These are phyloP conservation scores for Threskiornis aethiopicus DNA, from an alignment of 2,797 vertebrate genomes.

Conservation along the genomic window DNA sequence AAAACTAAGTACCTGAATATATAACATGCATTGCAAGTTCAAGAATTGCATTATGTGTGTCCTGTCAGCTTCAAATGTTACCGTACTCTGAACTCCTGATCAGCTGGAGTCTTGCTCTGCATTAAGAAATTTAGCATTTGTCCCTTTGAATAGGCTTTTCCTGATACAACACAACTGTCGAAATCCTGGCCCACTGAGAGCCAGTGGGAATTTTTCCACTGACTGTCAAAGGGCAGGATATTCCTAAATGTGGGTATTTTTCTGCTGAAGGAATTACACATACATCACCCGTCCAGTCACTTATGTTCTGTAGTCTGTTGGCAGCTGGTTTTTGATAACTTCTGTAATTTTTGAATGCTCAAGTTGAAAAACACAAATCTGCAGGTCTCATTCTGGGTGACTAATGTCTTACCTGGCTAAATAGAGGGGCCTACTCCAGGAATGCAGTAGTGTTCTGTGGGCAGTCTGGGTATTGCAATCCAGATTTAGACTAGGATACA, in stretches of 20 bases:
- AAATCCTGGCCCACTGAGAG: not conserved
- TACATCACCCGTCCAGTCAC: not conserved
- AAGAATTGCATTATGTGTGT: not conserved
- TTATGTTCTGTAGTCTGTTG: not conserved
- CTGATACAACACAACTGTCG: not conserved
- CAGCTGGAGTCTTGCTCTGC: not conserved
- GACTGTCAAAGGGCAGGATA: not conserved
- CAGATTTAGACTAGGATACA: not conserved
- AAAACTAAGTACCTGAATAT: not conserved
- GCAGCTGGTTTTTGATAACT: not conserved
- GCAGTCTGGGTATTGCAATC: not conserved
- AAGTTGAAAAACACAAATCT: not conserved
- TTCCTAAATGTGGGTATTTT: not conserved
- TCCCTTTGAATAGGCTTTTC: not conserved
- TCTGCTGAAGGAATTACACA: not conserved
- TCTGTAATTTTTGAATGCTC: not conserved
- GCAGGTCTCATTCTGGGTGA: accelerated
- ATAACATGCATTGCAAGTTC: not conserved
- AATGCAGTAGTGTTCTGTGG: not conserved
- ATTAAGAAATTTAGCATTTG: not conserved
- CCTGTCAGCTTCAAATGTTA: not conserved
- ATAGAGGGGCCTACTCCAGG: accelerated
- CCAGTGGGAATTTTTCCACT: not conserved
- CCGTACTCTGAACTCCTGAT: not conserved
- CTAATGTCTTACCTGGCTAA: not conserved